Conservation (phyloP, 2,888 invertebrate genomes). For the Mesorhabditis belari region DNA sequence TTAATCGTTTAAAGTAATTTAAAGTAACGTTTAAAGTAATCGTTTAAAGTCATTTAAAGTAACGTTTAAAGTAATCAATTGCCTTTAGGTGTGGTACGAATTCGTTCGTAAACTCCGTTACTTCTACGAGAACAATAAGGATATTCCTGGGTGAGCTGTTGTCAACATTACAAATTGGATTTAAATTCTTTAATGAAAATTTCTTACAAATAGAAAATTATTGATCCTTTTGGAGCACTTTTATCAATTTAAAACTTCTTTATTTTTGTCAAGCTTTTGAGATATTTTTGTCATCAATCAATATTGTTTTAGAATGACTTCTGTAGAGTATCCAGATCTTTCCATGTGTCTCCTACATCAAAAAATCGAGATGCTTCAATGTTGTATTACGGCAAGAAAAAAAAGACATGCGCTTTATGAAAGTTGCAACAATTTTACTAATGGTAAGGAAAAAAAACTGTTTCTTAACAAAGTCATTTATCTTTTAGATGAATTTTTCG, state of each 20-base stretch:
- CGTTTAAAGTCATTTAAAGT: too few relatives aligned
- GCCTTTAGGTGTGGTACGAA: conserved; percentile 70
- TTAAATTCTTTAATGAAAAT: too few relatives aligned
- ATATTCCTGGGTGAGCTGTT: conserved; percentile 67
- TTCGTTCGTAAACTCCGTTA: conserved; percentile 81
- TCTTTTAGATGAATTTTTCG: conserved; percentile 68
- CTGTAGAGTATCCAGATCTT: conserved; percentile 19
- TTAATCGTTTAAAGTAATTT: too few relatives aligned
- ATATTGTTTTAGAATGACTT: too few relatives aligned
- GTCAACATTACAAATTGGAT: too few relatives aligned
- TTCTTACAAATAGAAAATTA: too few relatives aligned
- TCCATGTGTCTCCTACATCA: conserved; percentile 75
- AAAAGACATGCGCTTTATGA: conserved; percentile 22
- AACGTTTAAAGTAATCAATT: too few relatives aligned
- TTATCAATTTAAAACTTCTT: too few relatives aligned
- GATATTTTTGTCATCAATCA: too few relatives aligned
- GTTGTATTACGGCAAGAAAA: conserved; percentile 60
- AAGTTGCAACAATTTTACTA: conserved; percentile 4
- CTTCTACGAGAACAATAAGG: conserved; percentile 75
- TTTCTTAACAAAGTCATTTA: background rate
- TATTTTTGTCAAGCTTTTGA: too few relatives aligned
- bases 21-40: too few relatives aligned
- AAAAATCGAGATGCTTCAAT: conserved; percentile 73
- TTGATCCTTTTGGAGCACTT: too few relatives aligned
- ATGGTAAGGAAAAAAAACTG: background rate